These are phyloP conservation scores for Eumacrocentrus americanus DNA, from an alignment of 2,888 invertebrate species.

Conservation along the genomic window DNA sequence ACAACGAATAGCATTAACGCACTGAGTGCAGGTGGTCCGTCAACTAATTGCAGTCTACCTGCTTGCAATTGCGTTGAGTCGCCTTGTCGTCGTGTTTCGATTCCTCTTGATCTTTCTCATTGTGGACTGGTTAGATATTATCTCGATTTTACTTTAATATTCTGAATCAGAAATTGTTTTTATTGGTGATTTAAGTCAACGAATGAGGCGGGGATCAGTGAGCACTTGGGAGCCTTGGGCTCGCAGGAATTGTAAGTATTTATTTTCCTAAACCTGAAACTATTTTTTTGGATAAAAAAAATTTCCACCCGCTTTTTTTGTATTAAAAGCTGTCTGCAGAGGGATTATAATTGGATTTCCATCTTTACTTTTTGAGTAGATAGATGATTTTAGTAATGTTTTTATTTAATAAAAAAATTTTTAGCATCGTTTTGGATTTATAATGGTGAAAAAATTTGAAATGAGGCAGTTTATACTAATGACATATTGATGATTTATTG, in stretches of 20 bases:
- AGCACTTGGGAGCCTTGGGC: conserved; percentile 53
- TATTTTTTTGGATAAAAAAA: no score
- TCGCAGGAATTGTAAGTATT: conserved; percentile 53
- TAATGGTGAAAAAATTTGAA: neutral
- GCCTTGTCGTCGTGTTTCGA: conserved; percentile 1
- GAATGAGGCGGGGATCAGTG: conserved; percentile 55
- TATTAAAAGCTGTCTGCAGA: no score
- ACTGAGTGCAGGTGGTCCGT: conserved; percentile 44
- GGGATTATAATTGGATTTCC: no score
- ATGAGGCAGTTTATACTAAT: neutral
- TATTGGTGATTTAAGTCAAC: neutral
- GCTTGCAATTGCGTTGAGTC: conserved; percentile 35
- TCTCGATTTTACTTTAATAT: conserved; percentile 9
- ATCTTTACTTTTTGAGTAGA: no score
- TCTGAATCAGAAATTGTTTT: neutral
- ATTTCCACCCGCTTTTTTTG: no score
- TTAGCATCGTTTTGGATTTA: no score
- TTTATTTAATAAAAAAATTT: no score
- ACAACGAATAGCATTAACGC: conserved; percentile 38
- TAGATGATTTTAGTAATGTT: no score
- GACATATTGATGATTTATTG: neutral
- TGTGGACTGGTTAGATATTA: neutral
- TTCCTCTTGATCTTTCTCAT: neutral
- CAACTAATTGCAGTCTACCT: conserved; percentile 55
- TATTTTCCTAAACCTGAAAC: no score